Evolutionary conservation across 2,888 invertebrate species (phyloP), one percentile per base, ranked within the genome.

Genomic region (Apamea anceps): DNA sequence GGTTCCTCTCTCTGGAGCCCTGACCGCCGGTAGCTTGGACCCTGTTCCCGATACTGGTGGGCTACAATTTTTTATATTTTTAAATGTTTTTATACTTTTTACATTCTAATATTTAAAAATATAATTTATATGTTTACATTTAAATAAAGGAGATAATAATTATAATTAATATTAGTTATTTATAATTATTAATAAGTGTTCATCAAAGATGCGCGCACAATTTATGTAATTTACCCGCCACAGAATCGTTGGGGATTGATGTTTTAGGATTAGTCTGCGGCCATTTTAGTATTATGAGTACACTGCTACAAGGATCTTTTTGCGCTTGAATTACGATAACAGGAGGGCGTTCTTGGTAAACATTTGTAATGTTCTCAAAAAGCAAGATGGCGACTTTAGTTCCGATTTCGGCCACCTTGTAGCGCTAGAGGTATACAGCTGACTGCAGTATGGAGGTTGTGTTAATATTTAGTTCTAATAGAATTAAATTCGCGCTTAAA

Each of bases 241-340:
- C 54, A 25, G 32, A 72, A 60, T 21, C 37, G 75, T 25, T 37
- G 25, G 37, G 37, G 1, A 21, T 75, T 45, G 7, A 48, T 75
- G 21, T 65, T 65, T 0, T 45, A 67, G 48, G 21, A 37, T 67
- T 12, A 77, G 18, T 42, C 3, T 0, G 51, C 8, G 25, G 48
- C 78, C 51, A 70, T 80, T 79, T 79, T 65, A 77, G 25, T 76
- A 63, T 77, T 77, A 67, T 18, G 10, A 32, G 37, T 42, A 62
- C 28, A 62, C 7, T 62, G 28, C 62, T 28, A 15, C 18, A 15
- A 1, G 13, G 13, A 18, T 28, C 15, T 62, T 15, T 28, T 62
- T 6, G 60, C 60, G 13, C 60, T 62, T 2, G 60, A 28, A 62
- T 62, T 7, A 62, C n/a, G 57, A n/a, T 25, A 25, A 57, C 57